phyloP scores from a whole-genome alignment of 2,797 vertebrate genomes.

The Squalus acanthias region DNA sequence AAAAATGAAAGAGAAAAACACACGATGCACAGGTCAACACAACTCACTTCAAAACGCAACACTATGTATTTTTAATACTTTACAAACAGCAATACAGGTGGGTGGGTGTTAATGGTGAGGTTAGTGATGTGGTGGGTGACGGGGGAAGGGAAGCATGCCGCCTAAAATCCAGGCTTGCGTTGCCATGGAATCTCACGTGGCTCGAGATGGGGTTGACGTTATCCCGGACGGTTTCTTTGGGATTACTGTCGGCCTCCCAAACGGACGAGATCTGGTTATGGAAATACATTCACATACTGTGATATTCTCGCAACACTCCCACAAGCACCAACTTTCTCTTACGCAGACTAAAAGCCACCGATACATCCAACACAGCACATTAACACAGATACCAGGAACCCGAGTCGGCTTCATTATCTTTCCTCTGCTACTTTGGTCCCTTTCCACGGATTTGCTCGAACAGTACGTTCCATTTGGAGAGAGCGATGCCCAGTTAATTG shows the following conservation, averaged over 20 bases:
- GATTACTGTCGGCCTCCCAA: background rate
- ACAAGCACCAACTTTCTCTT: background rate
- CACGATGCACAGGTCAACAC: background rate
- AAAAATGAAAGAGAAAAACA: background rate
- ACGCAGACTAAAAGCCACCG: background rate
- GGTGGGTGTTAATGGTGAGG: background rate
- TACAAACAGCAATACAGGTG: background rate
- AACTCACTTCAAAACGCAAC: background rate
- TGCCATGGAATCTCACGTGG: conserved; percentile 28
- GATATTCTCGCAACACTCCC: background rate
- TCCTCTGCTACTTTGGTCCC: background rate
- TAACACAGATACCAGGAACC: background rate
- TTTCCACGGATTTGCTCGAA: background rate
- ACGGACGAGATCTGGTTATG: conserved; percentile 4
- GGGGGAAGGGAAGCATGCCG: background rate
- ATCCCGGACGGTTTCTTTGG: background rate
- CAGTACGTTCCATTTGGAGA: background rate
- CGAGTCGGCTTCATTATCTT: background rate
- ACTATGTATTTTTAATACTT: background rate
- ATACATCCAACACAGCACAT: background rate
- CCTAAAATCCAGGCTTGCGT: background rate
- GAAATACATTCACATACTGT: background rate
- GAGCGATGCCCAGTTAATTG: background rate
- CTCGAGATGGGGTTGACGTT: background rate
- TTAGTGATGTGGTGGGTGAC: background rate